These are phyloP conservation scores for Daubentonia madagascariensis DNA, from an alignment of 2,113 vertebrate species.

Conservation along the genomic window DNA sequence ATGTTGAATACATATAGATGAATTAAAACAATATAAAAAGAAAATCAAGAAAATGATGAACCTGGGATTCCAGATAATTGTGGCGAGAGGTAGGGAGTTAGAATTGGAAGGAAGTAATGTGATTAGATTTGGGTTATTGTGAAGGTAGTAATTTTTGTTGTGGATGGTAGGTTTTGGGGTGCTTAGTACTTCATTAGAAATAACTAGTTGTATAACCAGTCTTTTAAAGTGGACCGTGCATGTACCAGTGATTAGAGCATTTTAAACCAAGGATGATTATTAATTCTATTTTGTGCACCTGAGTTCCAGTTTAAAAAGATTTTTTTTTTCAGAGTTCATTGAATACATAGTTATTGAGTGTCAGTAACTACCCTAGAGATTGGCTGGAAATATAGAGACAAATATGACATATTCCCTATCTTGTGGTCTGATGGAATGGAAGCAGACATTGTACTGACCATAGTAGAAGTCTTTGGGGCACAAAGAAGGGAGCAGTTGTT, in stretches of 20 bases:
- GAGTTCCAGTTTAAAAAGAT: background rate
- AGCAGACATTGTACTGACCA: background rate
- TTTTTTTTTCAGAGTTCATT: background rate
- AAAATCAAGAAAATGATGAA: background rate
- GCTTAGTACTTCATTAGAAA: background rate
- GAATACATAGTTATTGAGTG: background rate
- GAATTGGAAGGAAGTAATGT: background rate
- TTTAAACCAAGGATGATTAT: background rate
- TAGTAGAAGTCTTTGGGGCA: background rate
- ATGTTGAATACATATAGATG: background rate
- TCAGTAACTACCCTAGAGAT: background rate
- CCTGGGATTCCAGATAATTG: background rate
- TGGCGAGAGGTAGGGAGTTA: background rate
- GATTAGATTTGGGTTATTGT: background rate
- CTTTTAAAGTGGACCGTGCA: background rate
- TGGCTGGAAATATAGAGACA: background rate
- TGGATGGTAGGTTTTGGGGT: background rate
- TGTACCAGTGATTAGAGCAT: background rate
- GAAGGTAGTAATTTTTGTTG: background rate
- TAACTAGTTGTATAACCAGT: background rate
- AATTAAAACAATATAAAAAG: background rate
- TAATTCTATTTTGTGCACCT: background rate
- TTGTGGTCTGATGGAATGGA: background rate
- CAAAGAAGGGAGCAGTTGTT: background rate
- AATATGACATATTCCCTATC: background rate